phyloP scores from a whole-genome alignment of 2,113 vertebrate species.

The Caranx ignobilis region DNA sequence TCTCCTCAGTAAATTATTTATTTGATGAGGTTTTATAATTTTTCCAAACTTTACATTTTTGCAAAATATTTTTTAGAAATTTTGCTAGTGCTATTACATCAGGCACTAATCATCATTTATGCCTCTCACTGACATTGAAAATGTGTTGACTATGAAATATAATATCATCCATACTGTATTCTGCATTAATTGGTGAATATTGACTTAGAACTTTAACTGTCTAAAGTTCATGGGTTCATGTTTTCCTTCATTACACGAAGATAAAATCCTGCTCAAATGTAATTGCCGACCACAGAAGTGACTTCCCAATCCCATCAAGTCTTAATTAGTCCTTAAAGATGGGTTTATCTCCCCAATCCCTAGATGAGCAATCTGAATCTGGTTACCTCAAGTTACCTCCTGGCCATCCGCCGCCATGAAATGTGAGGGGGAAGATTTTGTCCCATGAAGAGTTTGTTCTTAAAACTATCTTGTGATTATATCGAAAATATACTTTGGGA shows the following conservation, averaged over 20 bases:
- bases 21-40: neutral
- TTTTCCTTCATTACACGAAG: slow-evolving; percentile 55
- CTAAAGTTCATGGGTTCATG: slow-evolving; percentile 2
- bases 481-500: neutral
- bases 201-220: slow-evolving; percentile 22
- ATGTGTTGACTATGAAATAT: neutral
- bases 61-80: no score
- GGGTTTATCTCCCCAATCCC: slow-evolving; percentile 79
- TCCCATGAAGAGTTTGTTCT: slow-evolving; percentile 5
- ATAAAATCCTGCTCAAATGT: slow-evolving; percentile 76
- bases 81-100: no score
- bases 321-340: slow-evolving; percentile 80
- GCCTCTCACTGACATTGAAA: neutral
- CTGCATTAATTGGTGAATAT: neutral
- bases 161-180: neutral
- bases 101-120: neutral
- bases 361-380: slow-evolving; percentile 67
- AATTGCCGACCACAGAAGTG: slow-evolving; percentile 76
- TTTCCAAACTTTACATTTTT: no score
- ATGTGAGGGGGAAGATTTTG: slow-evolving; percentile 27
- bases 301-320: slow-evolving; percentile 82
- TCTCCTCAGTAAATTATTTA: neutral
- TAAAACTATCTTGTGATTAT: neutral
- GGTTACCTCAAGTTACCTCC: slow-evolving; percentile 75
- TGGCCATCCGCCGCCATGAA: slow-evolving; percentile 25